Base-by-base conservation (phyloP, 2,888 invertebrate species). In the Oscheius sp. region DNA sequence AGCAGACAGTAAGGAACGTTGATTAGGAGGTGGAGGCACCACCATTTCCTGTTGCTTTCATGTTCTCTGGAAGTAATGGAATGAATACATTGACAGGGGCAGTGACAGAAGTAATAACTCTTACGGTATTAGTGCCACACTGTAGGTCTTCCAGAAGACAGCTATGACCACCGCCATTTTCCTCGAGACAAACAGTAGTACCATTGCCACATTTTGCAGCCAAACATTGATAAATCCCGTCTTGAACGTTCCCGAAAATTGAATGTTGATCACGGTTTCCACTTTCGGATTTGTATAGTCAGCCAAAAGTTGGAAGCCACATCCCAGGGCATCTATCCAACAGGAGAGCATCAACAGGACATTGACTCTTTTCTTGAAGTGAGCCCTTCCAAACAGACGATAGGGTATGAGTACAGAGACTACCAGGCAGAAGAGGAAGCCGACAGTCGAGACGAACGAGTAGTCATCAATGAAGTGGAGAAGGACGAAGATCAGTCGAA, bases 111-210 rank as follows among this genome's bases (percentile, higher is more conserved):
- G 2, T 4, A 62, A 5, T 21, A 13, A 10, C 13, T n/a, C 48
- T 63, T 47, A 63, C 63, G 63, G 58, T 11, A 29, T 58, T 1
- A 58, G 29, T 21, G 21, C 11, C 2, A 48, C 48, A 29, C 63
- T 63, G 29, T 63, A 63, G n/a, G 70, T 70, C 29, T 57, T 70
- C 70, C 70, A 70, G 33, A 42, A 70, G 47, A 58, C 55, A 29
- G 70, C 70, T 1, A 55, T 47, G 9, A 70, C 33, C 5, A 47
- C 47, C 7, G 9, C 48, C 63, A 63, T 63, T 21, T 63, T 63
- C 3, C 63, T 63, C 2, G 63, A 63, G 7, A 63, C 21, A 11
- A 63, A 63, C 10, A 63, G 21, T 13, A 63, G 48, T 2, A 63
- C 7, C 48, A 50, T 47, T 2, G 63, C 50, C 7, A 63, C 21